Evolutionary conservation across 2,888 invertebrate genomes (phyloP), one percentile per base, ranked within the genome.

Genomic region (Halocaridina rubra): DNA sequence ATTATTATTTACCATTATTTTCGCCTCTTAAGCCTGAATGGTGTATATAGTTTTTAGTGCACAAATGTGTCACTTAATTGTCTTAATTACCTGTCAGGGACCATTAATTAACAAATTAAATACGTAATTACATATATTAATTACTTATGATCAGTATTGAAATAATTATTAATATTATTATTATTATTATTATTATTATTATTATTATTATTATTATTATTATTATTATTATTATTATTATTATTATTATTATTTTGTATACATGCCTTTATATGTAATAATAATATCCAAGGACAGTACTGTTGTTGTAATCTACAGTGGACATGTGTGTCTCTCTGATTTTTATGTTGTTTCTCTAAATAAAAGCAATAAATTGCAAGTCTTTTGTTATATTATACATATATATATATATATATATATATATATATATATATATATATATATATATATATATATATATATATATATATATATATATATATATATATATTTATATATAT

Each of bases 311-410:
- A 61, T 72, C 78, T 69, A 77, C 71, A 67, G 57, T 29, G 32
- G 61, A 61, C 74, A 64, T 82, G 82, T 78, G 82, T 82, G 82
- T 82, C 78, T 82, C 82, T 82, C 82, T 82, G 72, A 82, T 82
- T 82, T 82, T 82, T 82, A 82, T 82, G 82, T 82, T 82, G 82
- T 82, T 82, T 82, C 82, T 72, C 82, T 82, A 82, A 82, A 82
- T 82, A 82, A 82, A n/a, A 82, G 82, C 82, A 82, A 82, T 78
- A 77, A 82, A 33, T 77, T 82, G 80, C 80, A 39, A 8, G n/a
- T 29, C 0, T 16, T 33, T 61, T 4, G 19, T 80, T 32, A 74
- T 39, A 24, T 80, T 61, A 67, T 22, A 67, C 27, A 67, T 22
- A 67, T 67, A 67, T 22, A 67, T 67, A 24, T 24, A 67, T 67